Percentiles rank a stretch among this genome's conserved stretches.
These are phyloP conservation scores for Eulemur mongoz DNA, from an alignment of 2,797 vertebrate species.

Conservation along the genomic window DNA sequence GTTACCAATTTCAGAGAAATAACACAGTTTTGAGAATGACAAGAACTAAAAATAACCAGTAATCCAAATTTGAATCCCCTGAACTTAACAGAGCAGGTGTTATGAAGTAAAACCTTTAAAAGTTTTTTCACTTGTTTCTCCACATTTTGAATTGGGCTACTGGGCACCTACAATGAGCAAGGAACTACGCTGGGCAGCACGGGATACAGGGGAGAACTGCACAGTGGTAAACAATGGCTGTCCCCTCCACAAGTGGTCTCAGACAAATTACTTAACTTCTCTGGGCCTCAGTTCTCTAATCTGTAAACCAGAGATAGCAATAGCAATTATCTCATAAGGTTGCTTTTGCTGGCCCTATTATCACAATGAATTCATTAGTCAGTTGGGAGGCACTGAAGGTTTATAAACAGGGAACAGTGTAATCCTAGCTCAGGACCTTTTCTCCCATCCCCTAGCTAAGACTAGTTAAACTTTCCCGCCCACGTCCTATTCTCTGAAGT, in stretches of 20 bases:
- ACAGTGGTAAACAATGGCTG: not conserved
- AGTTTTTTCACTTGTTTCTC: not conserved
- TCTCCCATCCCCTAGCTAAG: not conserved
- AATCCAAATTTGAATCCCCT: not conserved
- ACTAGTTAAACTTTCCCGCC: not conserved
- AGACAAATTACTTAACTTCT: not conserved
- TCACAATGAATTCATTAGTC: not conserved
- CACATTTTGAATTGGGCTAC: not conserved
- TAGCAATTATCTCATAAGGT: not conserved
- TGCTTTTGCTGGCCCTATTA: not conserved
- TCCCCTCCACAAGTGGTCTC: not conserved
- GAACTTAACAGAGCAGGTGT: not conserved
- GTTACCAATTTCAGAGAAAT: conserved; percentile 42
- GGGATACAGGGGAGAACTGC: not conserved
- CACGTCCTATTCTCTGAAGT: not conserved
- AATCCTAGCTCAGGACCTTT: not conserved
- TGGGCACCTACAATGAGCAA: not conserved
- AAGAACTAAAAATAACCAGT: conserved; percentile 2
- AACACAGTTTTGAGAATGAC: not conserved
- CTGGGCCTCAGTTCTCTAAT: not conserved
- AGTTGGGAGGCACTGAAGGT: not conserved
- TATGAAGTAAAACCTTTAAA: not conserved
- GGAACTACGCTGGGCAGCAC: not conserved
- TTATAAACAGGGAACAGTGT: not conserved
- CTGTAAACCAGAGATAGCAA: not conserved